Conservation (phyloP, 2,888 invertebrate genomes). For the Cenopis cana region DNA sequence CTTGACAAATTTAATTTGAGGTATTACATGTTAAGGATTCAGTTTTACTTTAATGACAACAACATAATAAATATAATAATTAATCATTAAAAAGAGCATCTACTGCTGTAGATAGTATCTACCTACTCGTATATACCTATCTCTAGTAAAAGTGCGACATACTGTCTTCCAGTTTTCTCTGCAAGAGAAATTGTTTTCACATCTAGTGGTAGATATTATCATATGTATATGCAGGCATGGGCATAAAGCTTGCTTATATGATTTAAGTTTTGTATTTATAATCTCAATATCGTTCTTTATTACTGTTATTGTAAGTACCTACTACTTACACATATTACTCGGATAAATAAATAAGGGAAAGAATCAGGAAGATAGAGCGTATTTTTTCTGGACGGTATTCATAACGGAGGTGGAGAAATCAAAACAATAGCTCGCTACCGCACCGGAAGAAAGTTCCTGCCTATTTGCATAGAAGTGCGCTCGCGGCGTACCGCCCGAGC, state of each 20-base stretch:
- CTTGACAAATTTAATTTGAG: no score
- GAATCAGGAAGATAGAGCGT: background rate
- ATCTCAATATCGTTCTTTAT: background rate
- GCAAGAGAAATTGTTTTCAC: slow-evolving; percentile 38
- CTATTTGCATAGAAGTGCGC: slow-evolving; percentile 73
- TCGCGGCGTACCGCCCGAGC: slow-evolving; percentile 58
- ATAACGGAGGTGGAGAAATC: slow-evolving; percentile 70
- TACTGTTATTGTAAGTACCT: background rate
- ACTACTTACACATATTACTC: background rate
- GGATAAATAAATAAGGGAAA: background rate
- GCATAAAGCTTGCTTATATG: background rate
- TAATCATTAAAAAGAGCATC: background rate
- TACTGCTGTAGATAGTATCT: background rate
- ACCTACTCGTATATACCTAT: no score
- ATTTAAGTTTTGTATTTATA: background rate
- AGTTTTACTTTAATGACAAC: no score
- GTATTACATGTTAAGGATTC: no score
- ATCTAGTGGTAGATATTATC: background rate
- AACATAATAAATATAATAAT: background rate
- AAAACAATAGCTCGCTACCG: slow-evolving; percentile 72
- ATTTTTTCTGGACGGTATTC: slow-evolving; percentile 58
- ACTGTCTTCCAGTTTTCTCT: slow-evolving; percentile 40
- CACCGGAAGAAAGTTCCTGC: slow-evolving; percentile 82
- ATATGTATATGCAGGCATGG: background rate
- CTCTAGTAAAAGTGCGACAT: slow-evolving; percentile 16